A percentile compares a stretch with the other conserved stretches of the same genome.
These are phyloP conservation scores for Xestia ashworthii DNA, from an alignment of 2,888 invertebrate genomes.

Conservation along the genomic window DNA sequence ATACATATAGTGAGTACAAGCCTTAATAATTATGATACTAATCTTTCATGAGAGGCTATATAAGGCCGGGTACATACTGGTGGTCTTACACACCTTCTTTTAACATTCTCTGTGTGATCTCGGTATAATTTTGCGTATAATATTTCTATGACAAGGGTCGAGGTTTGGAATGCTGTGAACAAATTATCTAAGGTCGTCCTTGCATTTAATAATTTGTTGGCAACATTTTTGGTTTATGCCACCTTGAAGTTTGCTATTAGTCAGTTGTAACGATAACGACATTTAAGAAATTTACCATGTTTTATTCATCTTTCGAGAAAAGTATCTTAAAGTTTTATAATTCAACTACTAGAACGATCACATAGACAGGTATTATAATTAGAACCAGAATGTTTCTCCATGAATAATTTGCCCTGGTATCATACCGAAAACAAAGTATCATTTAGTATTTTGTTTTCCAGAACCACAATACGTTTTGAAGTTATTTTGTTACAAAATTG, in stretches of 20 bases:
- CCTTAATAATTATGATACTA: slow-evolving; percentile 54
- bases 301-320: not conserved
- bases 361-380: not conserved
- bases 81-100: slow-evolving; percentile 59
- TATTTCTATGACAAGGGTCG: slow-evolving; percentile 75
- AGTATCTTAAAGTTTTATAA: not conserved
- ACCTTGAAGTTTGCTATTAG: slow-evolving; percentile 47
- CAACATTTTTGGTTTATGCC: slow-evolving; percentile 66
- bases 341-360: not conserved
- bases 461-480: not conserved
- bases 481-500: slow-evolving; percentile 3
- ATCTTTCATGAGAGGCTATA: slow-evolving; percentile 49
- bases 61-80: slow-evolving; percentile 21
- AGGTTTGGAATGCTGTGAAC: slow-evolving; percentile 56
- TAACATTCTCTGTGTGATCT: slow-evolving; percentile 65
- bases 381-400: not conserved
- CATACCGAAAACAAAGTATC: slow-evolving; percentile 16
- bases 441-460: not conserved
- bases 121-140: slow-evolving; percentile 67
- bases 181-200: slow-evolving; percentile 68
- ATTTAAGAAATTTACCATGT: not conserved
- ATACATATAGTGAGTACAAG: slow-evolving; percentile 19
- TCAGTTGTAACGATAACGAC: not conserved
- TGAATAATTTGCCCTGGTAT: slow-evolving; percentile 30
- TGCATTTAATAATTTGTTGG: slow-evolving; percentile 72